A percentile compares a stretch with the other conserved stretches of the same genome.
Evolutionary conservation across 2,797 vertebrate species (phyloP).

Genomic region (Phaenicophaeus curvirostris): DNA sequence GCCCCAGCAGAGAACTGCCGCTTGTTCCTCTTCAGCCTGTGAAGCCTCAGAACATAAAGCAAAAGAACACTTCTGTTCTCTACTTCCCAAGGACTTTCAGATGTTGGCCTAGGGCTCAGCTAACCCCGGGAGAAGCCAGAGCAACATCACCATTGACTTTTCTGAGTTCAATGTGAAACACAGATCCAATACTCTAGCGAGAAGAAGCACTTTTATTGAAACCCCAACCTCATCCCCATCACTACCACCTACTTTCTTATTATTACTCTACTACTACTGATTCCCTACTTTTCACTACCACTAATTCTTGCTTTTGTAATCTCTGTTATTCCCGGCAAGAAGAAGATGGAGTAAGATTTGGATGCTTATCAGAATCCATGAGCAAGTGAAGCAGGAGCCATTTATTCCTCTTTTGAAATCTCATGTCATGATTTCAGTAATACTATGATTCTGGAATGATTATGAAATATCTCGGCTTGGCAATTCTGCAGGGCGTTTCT

Average conservation of each 20-base stretch:
- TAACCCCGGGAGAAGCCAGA: background rate
- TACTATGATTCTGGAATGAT: background rate
- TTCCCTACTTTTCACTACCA: background rate
- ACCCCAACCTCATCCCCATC: background rate
- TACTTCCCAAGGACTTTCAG: background rate
- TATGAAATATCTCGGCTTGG: background rate
- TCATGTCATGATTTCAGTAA: background rate
- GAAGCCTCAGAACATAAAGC: background rate
- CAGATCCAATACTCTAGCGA: fast-evolving
- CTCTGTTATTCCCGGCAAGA: background rate
- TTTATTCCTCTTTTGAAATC: background rate
- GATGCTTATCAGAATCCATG: background rate
- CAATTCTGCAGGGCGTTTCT: background rate
- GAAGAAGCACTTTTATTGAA: background rate
- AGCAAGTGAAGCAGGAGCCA: background rate
- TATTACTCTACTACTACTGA: background rate
- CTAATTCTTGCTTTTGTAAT: background rate
- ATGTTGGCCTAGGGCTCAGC: background rate
- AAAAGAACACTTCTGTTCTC: background rate
- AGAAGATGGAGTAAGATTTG: background rate
- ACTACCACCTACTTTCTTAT: background rate
- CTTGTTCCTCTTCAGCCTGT: background rate
- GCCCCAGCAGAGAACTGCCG: background rate
- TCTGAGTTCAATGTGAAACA: background rate
- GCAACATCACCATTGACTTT: background rate